Evolutionary conservation across 2,888 invertebrate genomes (phyloP).

Genomic region (Ormyrus pomaceus): DNA sequence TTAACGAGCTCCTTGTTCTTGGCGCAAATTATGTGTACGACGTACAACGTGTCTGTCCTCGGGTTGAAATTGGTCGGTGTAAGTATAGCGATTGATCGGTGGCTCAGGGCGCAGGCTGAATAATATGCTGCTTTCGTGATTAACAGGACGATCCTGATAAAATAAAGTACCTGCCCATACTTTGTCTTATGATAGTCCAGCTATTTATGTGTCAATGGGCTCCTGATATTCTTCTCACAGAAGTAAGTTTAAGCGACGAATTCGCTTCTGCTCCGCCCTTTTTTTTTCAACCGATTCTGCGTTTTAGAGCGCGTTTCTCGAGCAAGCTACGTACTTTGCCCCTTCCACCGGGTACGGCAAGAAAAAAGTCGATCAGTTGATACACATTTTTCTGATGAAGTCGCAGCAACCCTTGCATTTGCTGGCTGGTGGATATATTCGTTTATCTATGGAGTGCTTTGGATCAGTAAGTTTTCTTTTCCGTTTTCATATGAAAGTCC

Average conservation of each 20-base stretch:
- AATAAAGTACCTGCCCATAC: background rate
- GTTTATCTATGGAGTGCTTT: constrained; percentile 29
- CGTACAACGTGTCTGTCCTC: too few species aligned
- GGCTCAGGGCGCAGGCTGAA: background rate
- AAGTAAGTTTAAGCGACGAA: background rate
- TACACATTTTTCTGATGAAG: background rate
- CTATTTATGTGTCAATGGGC: background rate
- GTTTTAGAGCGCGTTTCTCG: background rate
- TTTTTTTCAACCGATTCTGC: background rate
- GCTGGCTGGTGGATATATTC: too few species aligned
- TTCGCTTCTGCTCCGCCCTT: background rate
- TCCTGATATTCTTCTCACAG: background rate
- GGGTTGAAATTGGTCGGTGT: too few species aligned
- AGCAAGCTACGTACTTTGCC: background rate
- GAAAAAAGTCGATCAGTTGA: background rate
- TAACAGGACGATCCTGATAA: background rate
- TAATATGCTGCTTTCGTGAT: background rate
- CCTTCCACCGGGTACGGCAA: background rate
- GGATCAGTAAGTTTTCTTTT: constrained; percentile 11
- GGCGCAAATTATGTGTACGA: too few species aligned
- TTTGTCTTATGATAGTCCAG: background rate
- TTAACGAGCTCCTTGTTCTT: too few species aligned
- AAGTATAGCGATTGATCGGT: too few species aligned
- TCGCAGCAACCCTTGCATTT: too few species aligned
- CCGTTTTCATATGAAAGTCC: background rate